Evolutionary conservation across 2,113 vertebrate species (phyloP).

Genomic region (Gobius niger): DNA sequence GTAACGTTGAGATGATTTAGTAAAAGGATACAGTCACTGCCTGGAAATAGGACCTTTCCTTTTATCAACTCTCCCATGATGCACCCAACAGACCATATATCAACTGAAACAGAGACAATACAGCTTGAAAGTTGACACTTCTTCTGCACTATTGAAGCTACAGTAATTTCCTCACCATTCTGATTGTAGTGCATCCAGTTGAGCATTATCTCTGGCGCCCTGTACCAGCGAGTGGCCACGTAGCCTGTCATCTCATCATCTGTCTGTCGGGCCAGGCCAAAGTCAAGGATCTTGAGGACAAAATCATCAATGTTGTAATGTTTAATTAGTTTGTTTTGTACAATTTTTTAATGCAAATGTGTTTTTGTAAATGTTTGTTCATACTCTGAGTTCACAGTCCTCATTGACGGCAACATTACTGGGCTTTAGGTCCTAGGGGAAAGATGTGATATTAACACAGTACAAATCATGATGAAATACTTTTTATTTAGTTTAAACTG

Average conservation of each 20-base stretch:
- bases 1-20: not conserved
- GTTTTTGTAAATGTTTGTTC: constrained; percentile 11
- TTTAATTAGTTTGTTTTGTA: not conserved
- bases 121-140: not conserved
- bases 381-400: constrained; percentile 94
- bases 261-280: constrained; percentile 92
- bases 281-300: constrained; percentile 88
- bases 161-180: constrained; percentile 78
- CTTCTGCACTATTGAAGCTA: not conserved
- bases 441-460: not conserved
- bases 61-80: constrained; percentile 98
- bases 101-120: constrained; percentile 80
- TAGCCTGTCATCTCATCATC: constrained; percentile 99
- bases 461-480: not conserved
- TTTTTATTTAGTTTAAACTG: not conserved
- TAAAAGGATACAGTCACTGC: constrained; percentile 97
- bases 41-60: constrained; percentile 95
- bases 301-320: not conserved
- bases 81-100: constrained; percentile 98
- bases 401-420: constrained; percentile 97
- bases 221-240: constrained; percentile 96
- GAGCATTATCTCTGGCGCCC: constrained; percentile 97
- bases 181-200: constrained; percentile 99
- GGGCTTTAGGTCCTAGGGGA: constrained; percentile 89
- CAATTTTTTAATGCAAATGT: not conserved